phyloP scores from a whole-genome alignment of 2,797 vertebrate species.

The Falco berigora region DNA sequence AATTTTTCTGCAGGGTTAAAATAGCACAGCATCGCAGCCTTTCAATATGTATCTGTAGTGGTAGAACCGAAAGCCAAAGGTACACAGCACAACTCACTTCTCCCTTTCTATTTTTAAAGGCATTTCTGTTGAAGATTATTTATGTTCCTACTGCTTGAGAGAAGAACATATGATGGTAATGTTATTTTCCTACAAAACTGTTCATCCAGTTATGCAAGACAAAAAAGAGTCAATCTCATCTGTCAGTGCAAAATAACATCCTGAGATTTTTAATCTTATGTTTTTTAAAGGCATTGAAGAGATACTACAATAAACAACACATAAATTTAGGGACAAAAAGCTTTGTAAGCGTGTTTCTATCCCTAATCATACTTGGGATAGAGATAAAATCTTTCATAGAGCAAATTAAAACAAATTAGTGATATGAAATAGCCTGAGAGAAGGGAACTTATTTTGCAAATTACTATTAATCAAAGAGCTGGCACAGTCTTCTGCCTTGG shows the following conservation, averaged over 20 bases:
- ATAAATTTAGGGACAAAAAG: not conserved
- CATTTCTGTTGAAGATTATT: not conserved
- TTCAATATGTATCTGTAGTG: not conserved
- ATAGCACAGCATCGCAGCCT: not conserved
- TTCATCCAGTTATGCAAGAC: not conserved
- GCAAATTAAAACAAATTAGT: constrained; percentile 5
- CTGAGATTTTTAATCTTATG: not conserved
- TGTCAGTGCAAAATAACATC: not conserved
- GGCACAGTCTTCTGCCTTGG: not conserved
- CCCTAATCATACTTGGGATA: not conserved
- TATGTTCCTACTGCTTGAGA: not conserved
- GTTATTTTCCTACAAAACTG: constrained; percentile 4
- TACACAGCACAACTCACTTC: not conserved
- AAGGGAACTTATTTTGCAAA: not conserved
- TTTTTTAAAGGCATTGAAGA: not conserved
- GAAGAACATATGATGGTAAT: not conserved
- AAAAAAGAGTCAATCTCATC: not conserved
- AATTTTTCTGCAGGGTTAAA: not conserved
- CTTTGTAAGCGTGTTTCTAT: not conserved
- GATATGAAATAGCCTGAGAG: not conserved
- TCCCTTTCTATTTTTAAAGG: not conserved
- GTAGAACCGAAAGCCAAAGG: not conserved
- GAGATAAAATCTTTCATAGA: not conserved
- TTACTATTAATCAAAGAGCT: not conserved
- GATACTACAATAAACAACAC: not conserved